Conservation (phyloP, 1,140 invertebrate genomes). For the Atopsyche davidsoni region DNA sequence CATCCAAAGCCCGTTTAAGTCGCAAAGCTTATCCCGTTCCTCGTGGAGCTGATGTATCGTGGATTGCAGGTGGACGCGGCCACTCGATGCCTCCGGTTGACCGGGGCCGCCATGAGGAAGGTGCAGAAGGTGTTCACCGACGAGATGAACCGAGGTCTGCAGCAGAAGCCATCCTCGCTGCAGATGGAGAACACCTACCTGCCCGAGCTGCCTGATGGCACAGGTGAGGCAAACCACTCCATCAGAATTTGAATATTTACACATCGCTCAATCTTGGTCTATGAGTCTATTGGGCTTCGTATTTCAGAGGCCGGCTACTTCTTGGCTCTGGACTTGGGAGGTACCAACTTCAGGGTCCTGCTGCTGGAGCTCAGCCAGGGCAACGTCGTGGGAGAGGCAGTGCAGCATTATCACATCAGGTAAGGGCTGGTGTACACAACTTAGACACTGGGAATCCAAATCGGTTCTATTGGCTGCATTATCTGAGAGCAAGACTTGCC, state of each 20-base stretch:
- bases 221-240: constrained; percentile 51
- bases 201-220: constrained; percentile 85
- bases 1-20: background rate
- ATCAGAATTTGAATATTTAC: background rate
- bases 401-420: constrained; percentile 48
- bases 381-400: constrained; percentile 41
- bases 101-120: constrained; percentile 33
- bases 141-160: constrained; percentile 73
- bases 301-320: constrained; percentile 76
- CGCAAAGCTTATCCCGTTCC: background rate
- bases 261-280: background rate
- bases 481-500: too few species aligned
- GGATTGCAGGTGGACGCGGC: constrained; percentile 23
- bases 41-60: background rate
- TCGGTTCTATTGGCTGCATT: too few species aligned
- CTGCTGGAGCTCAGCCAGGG: constrained; percentile 74
- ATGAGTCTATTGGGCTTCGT: background rate
- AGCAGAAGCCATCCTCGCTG: constrained; percentile 59
- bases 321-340: constrained; percentile 89
- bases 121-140: constrained; percentile 43
- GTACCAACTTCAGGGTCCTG: constrained; percentile 95
- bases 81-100: constrained; percentile 16
- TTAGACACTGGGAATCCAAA: too few species aligned
- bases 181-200: constrained; percentile 89
- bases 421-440: too few species aligned